These are phyloP conservation scores for Anoplophora glabripennis DNA, from an alignment of 1,140 invertebrate genomes.

Conservation along the genomic window DNA sequence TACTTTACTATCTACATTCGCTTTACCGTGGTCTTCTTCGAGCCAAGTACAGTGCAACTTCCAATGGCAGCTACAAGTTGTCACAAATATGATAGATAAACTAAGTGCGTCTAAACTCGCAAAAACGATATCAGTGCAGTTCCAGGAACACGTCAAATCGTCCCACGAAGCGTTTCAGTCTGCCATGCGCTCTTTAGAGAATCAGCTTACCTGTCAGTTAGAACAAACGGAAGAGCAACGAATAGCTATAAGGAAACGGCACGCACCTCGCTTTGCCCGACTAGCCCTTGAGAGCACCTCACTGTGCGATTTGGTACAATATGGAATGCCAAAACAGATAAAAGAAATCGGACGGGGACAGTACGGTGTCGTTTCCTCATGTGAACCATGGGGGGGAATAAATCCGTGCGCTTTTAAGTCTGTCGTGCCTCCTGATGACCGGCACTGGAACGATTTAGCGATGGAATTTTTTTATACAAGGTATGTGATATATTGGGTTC, in stretches of 20 bases:
- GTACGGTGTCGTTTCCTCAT: conserved; percentile 89
- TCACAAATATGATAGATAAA: conserved; percentile 67
- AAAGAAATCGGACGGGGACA: conserved; percentile 86
- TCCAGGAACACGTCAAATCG: conserved; percentile 61
- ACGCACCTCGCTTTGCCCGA: conserved; percentile 78
- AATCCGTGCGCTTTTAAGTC: conserved; percentile 85
- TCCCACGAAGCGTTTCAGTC: conserved; percentile 69
- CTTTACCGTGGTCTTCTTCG: conserved; percentile 63
- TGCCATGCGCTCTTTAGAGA: conserved; percentile 67
- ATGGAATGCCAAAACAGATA: conserved; percentile 75
- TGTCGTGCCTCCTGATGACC: conserved; percentile 84
- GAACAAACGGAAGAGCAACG: conserved; percentile 82
- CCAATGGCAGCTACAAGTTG: conserved; percentile 70
- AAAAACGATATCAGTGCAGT: conserved; percentile 71
- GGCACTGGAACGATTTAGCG: conserved; percentile 88
- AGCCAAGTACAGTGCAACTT: conserved; percentile 62
- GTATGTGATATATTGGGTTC: conserved; percentile 41
- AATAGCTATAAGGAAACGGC: conserved; percentile 70
- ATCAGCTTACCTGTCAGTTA: conserved; percentile 67
- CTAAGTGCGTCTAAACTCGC: conserved; percentile 71
- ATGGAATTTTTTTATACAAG: conserved; percentile 89
- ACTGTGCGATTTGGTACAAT: conserved; percentile 72
- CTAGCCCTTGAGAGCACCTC: conserved; percentile 84
- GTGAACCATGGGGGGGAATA: conserved; percentile 74
- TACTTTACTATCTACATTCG: conserved; percentile 62